Conservation (phyloP, 2,113 vertebrate species). For the Calyptommatus sinebrachiatus region DNA sequence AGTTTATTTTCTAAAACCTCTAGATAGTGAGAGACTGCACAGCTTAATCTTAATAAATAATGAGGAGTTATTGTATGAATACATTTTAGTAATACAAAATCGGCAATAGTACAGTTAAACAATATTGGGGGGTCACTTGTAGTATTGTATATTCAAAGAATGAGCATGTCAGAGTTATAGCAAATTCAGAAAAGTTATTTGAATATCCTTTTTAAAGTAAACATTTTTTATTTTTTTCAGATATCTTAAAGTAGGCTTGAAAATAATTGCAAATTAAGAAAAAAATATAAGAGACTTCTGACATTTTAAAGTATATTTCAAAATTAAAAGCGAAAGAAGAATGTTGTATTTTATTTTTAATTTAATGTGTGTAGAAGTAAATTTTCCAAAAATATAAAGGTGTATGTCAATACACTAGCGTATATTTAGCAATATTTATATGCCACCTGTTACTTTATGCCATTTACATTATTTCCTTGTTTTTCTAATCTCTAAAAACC, state of each 20-base stretch:
- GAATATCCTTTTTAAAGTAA: neutral
- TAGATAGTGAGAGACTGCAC: no score
- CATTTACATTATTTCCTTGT: no score
- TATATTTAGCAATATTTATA: no score
- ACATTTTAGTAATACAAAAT: no score
- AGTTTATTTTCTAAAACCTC: no score
- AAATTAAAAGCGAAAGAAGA: neutral
- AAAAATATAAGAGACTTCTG: neutral
- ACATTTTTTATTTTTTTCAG: neutral
- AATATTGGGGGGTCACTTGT: no score
- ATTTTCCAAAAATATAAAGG: neutral
- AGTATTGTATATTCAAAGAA: neutral
- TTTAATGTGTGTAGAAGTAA: neutral
- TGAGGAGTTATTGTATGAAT: no score
- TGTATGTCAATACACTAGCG: no score
- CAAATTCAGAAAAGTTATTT: neutral
- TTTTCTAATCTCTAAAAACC: no score
- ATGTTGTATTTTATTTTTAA: slow-evolving; percentile 6
- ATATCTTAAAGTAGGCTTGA: neutral
- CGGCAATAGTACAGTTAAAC: no score
- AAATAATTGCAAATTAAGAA: slow-evolving; percentile 1
- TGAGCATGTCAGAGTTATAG: neutral
- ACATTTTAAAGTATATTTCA: neutral
- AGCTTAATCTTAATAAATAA: no score
- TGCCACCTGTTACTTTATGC: no score